These are phyloP conservation scores for Brienomyrus longianalis DNA, from an alignment of 2,113 vertebrate genomes.

Conservation along the genomic window DNA sequence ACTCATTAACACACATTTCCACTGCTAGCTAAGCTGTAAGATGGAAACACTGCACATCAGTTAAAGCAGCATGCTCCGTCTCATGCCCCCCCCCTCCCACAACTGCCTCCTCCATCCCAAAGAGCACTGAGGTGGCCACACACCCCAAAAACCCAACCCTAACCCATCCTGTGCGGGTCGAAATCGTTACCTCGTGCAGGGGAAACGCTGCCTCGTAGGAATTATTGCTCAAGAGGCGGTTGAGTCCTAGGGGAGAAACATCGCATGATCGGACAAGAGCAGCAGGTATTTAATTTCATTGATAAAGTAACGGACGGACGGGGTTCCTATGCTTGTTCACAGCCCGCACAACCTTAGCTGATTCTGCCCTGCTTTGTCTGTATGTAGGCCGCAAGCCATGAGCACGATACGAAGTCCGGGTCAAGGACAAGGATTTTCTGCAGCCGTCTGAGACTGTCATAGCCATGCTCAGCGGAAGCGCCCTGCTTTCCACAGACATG, in stretches of 20 bases:
- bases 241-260: constrained; percentile 65
- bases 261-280: neutral
- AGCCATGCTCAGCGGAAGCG: neutral
- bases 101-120: neutral
- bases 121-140: neutral
- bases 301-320: neutral
- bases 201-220: constrained; percentile 92
- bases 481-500: neutral
- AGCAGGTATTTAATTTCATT: neutral
- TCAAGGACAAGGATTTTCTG: neutral
- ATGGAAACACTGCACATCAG: neutral
- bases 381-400: neutral
- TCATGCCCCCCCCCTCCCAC: neutral
- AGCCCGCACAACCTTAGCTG: neutral
- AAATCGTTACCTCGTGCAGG: constrained; percentile 82
- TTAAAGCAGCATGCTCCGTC: neutral
- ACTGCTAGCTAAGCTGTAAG: neutral
- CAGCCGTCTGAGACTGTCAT: neutral
- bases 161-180: neutral
- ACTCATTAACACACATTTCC: neutral
- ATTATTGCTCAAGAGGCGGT: constrained; percentile 86
- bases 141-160: neutral
- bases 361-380: neutral
- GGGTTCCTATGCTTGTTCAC: neutral
- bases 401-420: neutral